Evolutionary conservation across 1,140 invertebrate genomes (phyloP).

Genomic region (Portunus trituberculatus): DNA sequence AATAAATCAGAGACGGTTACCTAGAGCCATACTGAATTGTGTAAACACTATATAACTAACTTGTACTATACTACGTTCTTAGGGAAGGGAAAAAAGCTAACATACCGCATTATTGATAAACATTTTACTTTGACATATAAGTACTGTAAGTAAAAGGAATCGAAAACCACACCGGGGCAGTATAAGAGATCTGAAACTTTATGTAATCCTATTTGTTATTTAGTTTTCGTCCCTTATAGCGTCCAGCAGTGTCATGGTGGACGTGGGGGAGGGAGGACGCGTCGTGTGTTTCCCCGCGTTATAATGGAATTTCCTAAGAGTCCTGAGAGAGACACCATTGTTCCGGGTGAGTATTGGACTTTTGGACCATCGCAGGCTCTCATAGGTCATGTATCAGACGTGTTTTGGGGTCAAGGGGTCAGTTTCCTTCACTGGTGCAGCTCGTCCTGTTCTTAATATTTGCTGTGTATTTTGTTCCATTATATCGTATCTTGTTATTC

Average conservation of each 20-base stretch:
- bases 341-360: slow-evolving; percentile 44
- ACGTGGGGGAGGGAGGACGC: slow-evolving; percentile 47
- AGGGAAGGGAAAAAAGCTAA: too few species aligned
- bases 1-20: too few species aligned
- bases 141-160: not conserved
- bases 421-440: too few species aligned
- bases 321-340: slow-evolving; percentile 44
- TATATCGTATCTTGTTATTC: too few species aligned
- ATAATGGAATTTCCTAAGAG: slow-evolving; percentile 55
- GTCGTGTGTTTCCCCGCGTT: slow-evolving; percentile 24
- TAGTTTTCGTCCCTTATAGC: not conserved
- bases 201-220: not conserved
- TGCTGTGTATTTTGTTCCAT: too few species aligned
- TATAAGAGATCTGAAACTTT: not conserved
- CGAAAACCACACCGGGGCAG: not conserved
- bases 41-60: too few species aligned
- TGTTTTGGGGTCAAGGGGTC: too few species aligned
- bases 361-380: too few species aligned
- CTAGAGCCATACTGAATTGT: too few species aligned
- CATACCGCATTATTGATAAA: slow-evolving; percentile 10
- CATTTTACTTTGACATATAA: not conserved
- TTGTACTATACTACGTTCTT: too few species aligned
- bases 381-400: too few species aligned
- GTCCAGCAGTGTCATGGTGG: slow-evolving; percentile 47
- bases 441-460: too few species aligned